Evolutionary conservation across 2,113 vertebrate species (phyloP).

Genomic region (Lampris incognitus): DNA sequence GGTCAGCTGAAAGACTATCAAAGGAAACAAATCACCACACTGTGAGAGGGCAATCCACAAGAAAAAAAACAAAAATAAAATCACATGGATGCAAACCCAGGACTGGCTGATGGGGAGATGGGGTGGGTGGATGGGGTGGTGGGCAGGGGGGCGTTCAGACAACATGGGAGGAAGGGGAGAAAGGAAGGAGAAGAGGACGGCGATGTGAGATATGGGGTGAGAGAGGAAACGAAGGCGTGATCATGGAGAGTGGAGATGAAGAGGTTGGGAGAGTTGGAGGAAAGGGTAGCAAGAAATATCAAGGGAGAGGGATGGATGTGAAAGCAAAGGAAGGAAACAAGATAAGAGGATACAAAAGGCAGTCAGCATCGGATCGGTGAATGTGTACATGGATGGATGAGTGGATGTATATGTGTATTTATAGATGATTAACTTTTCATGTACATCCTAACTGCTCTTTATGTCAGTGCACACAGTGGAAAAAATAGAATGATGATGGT

Average conservation of each 20-base stretch:
- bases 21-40: conserved; percentile 40
- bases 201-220: conserved; percentile 10
- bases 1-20: conserved; percentile 52
- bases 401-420: not conserved
- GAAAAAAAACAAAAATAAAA: not conserved
- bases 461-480: conserved; percentile 7
- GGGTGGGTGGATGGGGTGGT: conserved; percentile 13
- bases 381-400: not conserved
- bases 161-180: not conserved
- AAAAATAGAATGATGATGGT: not conserved
- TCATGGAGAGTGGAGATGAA: too few species aligned
- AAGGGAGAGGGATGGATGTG: not conserved
- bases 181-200: not conserved
- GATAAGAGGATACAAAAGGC: not conserved
- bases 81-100: conserved; percentile 9
- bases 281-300: not conserved
- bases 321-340: not conserved
- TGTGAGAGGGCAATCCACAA: conserved; percentile 23
- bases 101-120: conserved; percentile 16
- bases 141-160: conserved; percentile 38
- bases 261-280: not conserved
- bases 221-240: not conserved
- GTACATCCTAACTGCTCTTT: not conserved
- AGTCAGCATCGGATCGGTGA: not conserved
- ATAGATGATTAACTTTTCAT: conserved; percentile 16